These are phyloP conservation scores for Drymonia ruficornis DNA, from an alignment of 2,888 invertebrate species.

Conservation along the genomic window DNA sequence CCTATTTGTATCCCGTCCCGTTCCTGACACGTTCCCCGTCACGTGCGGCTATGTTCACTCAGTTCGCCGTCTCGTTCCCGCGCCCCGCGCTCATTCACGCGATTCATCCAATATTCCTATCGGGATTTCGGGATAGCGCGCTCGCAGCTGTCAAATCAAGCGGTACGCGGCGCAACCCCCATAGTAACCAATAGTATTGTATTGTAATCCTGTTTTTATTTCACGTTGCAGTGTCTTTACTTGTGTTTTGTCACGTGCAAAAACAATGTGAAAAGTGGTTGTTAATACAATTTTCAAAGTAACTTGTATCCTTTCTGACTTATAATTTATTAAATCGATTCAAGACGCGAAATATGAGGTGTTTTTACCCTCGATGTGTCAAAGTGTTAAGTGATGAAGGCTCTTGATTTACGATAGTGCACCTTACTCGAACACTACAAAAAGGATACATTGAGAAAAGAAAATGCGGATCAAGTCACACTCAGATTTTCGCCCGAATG, in stretches of 20 bases:
- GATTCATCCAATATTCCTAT: constrained; percentile 72
- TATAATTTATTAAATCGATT: constrained; percentile 54
- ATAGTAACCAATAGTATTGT: constrained; percentile 45
- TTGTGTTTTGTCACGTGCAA: constrained; percentile 83
- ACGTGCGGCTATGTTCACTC: constrained; percentile 65
- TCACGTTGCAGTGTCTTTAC: constrained; percentile 80
- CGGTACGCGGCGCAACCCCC: constrained; percentile 57
- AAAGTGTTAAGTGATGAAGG: constrained; percentile 79
- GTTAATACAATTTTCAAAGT: constrained; percentile 79
- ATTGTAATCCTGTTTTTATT: constrained; percentile 51
- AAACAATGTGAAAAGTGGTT: constrained; percentile 86
- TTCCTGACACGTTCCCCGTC: constrained; percentile 64
- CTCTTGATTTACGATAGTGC: constrained; percentile 66
- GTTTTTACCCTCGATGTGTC: constrained; percentile 63
- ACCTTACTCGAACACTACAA: constrained; percentile 69
- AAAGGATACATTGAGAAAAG: constrained; percentile 83
- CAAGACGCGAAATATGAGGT: constrained; percentile 76
- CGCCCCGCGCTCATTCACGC: constrained; percentile 72
- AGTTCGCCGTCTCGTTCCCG: constrained; percentile 55
- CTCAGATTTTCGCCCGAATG: constrained; percentile 81
- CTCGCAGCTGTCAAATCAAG: constrained; percentile 82
- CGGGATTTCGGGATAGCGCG: constrained; percentile 80
- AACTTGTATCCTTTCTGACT: constrained; percentile 83
- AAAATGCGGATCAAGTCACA: constrained; percentile 82
- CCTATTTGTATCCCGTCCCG: constrained; percentile 74